These are phyloP conservation scores for Mustelus asterias DNA, from an alignment of 2,113 vertebrate genomes.

Conservation along the genomic window DNA sequence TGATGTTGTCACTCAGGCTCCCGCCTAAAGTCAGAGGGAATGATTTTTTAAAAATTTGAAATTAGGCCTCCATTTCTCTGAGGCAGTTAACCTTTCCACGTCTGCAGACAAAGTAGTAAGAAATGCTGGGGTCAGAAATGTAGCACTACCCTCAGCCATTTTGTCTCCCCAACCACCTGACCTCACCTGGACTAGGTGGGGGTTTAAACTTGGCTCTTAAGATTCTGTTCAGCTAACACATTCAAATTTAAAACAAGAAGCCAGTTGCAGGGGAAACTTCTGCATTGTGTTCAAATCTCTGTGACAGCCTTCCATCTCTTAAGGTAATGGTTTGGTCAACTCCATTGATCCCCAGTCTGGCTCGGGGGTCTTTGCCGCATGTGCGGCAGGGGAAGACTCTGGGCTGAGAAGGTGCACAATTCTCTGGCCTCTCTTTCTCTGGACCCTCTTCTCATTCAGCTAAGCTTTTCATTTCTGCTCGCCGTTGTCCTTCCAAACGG, in stretches of 20 bases:
- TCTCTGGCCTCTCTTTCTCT: not conserved
- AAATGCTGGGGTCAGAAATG: too few relatives aligned
- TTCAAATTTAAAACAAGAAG: not conserved
- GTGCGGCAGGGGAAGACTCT: not conserved
- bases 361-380: not conserved
- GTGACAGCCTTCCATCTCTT: not conserved
- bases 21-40: not conserved
- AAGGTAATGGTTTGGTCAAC: too few relatives aligned
- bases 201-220: not conserved
- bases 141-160: not conserved
- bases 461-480: not conserved
- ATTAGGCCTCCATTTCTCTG: not conserved
- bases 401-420: not conserved
- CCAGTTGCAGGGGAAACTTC: not conserved
- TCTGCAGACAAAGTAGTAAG: too few relatives aligned
- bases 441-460: not conserved
- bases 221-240: not conserved
- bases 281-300: not conserved
- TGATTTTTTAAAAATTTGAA: not conserved
- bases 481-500: not conserved
- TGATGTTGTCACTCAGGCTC: not conserved
- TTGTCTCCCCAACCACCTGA: not conserved
- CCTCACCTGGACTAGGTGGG: not conserved
- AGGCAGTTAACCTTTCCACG: not conserved
- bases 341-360: not conserved